A percentile compares a stretch with the other conserved stretches of the same genome.
Evolutionary conservation across 2,888 invertebrate genomes (phyloP).

Genomic region (Myopa tessellatipennis): DNA sequence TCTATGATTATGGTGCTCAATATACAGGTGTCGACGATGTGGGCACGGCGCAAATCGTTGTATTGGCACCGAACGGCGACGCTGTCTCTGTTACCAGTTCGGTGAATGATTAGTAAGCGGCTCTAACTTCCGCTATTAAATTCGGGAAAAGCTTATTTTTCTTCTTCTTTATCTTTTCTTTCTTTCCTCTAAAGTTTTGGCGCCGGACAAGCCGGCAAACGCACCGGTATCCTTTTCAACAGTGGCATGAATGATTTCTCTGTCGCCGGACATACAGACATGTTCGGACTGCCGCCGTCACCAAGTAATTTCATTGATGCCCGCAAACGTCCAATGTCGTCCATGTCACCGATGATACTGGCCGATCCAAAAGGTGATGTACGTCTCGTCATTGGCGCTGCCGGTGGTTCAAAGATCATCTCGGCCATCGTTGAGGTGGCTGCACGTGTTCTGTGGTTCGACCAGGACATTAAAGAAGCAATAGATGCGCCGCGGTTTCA

Average conservation of each 20-base stretch:
- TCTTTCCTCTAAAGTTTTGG: slow-evolving; percentile 76
- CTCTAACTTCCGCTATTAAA: neutral
- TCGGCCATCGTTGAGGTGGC: slow-evolving; percentile 78
- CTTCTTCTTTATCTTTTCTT: neutral
- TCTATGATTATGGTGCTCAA: slow-evolving; percentile 78
- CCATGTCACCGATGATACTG: slow-evolving; percentile 88
- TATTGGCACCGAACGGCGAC: slow-evolving; percentile 87
- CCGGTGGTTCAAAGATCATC: slow-evolving; percentile 91
- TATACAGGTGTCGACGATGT: slow-evolving; percentile 69
- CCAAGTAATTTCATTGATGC: slow-evolving; percentile 84
- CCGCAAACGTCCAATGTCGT: slow-evolving; percentile 87
- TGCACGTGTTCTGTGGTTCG: slow-evolving; percentile 75
- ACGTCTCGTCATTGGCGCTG: slow-evolving; percentile 79
- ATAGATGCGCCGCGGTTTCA: slow-evolving; percentile 82
- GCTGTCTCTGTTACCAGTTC: slow-evolving; percentile 94
- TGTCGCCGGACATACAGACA: slow-evolving; percentile 77
- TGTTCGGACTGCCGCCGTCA: slow-evolving; percentile 81
- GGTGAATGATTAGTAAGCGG: slow-evolving; percentile 79
- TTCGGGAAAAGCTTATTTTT: neutral
- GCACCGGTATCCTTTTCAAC: slow-evolving; percentile 92
- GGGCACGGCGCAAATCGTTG: slow-evolving; percentile 93
- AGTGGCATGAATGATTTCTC: slow-evolving; percentile 97
- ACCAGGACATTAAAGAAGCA: slow-evolving; percentile 75
- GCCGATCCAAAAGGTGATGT: slow-evolving; percentile 75
- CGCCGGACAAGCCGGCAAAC: slow-evolving; percentile 79